These are phyloP conservation scores for Pseudochaenichthys georgianus DNA, from an alignment of 2,797 vertebrate genomes.

Conservation along the genomic window DNA sequence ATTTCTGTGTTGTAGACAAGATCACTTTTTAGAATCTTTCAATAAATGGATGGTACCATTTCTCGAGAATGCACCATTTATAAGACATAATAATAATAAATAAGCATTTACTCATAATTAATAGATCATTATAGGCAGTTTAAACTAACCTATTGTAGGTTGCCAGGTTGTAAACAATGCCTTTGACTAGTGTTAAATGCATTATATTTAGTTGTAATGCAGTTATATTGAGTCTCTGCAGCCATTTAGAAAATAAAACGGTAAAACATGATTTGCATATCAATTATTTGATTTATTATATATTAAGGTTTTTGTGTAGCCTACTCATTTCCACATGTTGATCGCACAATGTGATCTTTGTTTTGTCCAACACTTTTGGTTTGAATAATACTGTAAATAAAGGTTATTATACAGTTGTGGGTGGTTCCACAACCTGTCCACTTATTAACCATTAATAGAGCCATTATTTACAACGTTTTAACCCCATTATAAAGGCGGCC, in stretches of 20 bases:
- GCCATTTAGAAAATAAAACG: background rate
- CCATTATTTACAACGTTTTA: background rate
- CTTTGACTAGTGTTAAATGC: background rate
- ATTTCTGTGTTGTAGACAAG: constrained; percentile 12
- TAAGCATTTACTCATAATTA: background rate
- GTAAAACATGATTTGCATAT: background rate
- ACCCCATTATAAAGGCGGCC: background rate
- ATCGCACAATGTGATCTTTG: background rate
- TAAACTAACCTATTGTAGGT: background rate
- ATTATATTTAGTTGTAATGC: background rate
- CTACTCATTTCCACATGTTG: background rate
- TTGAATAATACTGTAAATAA: background rate
- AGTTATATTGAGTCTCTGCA: background rate
- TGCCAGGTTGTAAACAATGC: background rate
- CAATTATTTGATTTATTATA: background rate
- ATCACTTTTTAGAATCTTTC: constrained; percentile 15
- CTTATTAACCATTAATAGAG: background rate
- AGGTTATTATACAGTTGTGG: background rate
- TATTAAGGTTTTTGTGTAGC: background rate
- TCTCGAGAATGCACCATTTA: background rate
- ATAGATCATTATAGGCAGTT: background rate
- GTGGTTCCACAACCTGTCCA: background rate
- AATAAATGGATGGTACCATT: background rate
- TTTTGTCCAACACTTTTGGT: background rate
- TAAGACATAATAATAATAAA: background rate